Conservation (phyloP, 2,797 vertebrate genomes). For the Crypturellus tataupa region DNA sequence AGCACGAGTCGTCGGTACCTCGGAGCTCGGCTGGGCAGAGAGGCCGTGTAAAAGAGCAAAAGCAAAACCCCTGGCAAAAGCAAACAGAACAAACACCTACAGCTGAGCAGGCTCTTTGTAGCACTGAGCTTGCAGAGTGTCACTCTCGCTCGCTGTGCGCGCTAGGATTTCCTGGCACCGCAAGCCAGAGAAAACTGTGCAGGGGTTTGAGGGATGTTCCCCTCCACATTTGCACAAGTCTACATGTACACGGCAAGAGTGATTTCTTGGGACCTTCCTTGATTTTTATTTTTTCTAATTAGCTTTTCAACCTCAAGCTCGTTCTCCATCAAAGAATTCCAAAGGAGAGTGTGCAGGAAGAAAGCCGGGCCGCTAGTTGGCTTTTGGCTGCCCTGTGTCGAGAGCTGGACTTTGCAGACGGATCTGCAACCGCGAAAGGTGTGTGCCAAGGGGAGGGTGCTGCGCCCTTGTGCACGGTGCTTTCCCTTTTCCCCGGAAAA, state of each 20-base stretch:
- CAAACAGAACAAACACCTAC: not conserved
- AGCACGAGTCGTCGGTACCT: not conserved
- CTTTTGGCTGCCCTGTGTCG: slow-evolving; percentile 27
- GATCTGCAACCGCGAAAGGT: not conserved
- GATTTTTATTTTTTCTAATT: not conserved
- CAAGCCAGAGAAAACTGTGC: slow-evolving; percentile 17
- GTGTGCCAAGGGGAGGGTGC: not conserved
- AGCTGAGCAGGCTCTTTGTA: not conserved
- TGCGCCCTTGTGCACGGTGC: not conserved
- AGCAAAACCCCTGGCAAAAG: not conserved
- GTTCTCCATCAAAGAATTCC: not conserved
- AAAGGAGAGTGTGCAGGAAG: slow-evolving; percentile 37
- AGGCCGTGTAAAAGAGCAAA: not conserved
- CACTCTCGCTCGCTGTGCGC: not conserved
- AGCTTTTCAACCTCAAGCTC: not conserved
- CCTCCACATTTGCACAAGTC: not conserved
- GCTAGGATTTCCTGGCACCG: slow-evolving; percentile 1
- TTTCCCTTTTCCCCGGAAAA: not conserved
- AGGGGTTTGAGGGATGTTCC: slow-evolving; percentile 9
- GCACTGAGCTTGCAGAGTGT: slow-evolving; percentile 18
- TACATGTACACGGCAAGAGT: not conserved
- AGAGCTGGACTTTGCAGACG: slow-evolving; percentile 37
- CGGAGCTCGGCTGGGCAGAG: not conserved
- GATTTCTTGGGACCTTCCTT: not conserved
- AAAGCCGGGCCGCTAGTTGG: slow-evolving; percentile 26